Conservation (phyloP, 2,797 vertebrate species). For the Schizothorax lantsangensis region DNA sequence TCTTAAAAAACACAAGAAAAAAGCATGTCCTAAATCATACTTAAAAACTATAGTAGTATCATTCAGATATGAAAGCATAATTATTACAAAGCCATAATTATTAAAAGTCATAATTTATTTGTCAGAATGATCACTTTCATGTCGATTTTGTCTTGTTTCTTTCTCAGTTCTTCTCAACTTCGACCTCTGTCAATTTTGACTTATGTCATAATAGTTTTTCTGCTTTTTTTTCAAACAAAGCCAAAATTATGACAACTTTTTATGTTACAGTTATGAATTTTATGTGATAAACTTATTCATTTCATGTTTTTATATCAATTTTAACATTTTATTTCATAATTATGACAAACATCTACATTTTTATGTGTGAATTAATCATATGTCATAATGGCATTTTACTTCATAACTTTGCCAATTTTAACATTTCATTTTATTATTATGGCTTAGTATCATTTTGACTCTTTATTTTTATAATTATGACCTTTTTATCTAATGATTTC, state of each 20-base stretch:
- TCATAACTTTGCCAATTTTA: too few relatives aligned
- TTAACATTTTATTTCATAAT: not conserved
- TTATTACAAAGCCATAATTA: not conserved
- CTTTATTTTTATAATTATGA: not conserved
- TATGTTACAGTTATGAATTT: not conserved
- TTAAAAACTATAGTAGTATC: not conserved
- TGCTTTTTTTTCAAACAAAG: not conserved
- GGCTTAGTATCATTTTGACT: too few relatives aligned
- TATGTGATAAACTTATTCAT: not conserved
- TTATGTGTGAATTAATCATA: too few relatives aligned
- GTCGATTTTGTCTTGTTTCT: not conserved
- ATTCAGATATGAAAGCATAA: not conserved
- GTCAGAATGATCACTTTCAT: not conserved
- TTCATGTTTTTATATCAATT: not conserved
- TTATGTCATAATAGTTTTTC: not conserved
- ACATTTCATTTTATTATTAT: too few relatives aligned
- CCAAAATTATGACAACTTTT: too few relatives aligned
- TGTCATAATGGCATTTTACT: too few relatives aligned
- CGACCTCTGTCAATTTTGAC: not conserved
- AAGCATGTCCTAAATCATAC: not conserved
- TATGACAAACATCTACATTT: not conserved
- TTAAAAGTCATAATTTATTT: not conserved
- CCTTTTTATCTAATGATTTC: not conserved
- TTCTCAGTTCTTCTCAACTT: not conserved
- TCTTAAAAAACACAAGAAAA: not conserved